Evolutionary conservation across 2,888 invertebrate species (phyloP), one percentile per base, ranked within the genome.

Genomic region (Eilema caniola): DNA sequence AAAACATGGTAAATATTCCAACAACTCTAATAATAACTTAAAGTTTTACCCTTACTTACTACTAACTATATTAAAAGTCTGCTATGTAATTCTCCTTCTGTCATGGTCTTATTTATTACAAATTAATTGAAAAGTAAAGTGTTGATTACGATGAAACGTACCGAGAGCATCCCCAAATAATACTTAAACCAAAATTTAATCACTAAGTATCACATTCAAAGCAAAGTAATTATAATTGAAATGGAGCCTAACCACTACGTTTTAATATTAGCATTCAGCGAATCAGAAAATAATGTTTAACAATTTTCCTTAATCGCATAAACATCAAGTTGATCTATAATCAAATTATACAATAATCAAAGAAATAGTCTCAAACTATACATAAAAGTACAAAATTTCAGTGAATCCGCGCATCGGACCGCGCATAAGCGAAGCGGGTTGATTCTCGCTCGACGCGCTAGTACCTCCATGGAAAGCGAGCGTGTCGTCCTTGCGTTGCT

Each of bases 391-490:
- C 77, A 76, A 79, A 79, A 73, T 70, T 74, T 69, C 62, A 62
- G 73, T 60, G 66, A 74, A 79, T 76, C 84, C 89, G 93, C 93
- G 93, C 93, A 93, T 89, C 87, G 80, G 56, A 75, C 83, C 85
- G 90, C 93, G 93, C 93, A 93, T 86, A 85, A 88, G 88, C 86
- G 86, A 77, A 87, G 86, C 86, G 87, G 80, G 78, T 80, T 67
- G 78, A 67, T 78, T 78, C 68, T 74, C 80, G 83, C 82, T 86
- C 75, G 81, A 79, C 83, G 77, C 80, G 83, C 89, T 93, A 93
- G 93, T 93, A 88, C 78, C 84, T 81, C 80, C 76, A 86, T 84
- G 90, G 92, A 87, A 86, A 89, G 87, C 92, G 87, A 79, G 86
- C 87, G 86, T 88, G 89, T 85, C 87, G 88, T 85, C 79, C 83